Evolutionary conservation across 1,140 invertebrate species (phyloP).

Genomic region (Euura lappo): DNA sequence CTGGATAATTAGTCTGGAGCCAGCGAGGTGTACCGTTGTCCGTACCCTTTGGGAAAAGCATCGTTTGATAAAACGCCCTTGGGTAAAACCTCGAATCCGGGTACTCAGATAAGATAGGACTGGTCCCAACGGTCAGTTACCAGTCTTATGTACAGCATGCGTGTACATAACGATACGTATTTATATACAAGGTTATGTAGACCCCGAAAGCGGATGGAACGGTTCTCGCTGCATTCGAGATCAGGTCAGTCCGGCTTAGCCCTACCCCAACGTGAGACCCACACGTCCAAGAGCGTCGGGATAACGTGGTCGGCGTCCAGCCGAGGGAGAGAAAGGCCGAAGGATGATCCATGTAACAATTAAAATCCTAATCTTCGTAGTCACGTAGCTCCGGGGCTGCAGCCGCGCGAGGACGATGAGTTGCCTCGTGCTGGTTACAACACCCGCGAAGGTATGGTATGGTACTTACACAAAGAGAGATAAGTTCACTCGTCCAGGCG

Average conservation of each 20-base stretch:
- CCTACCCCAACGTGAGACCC: neutral
- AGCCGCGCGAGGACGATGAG: neutral
- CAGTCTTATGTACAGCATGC: neutral
- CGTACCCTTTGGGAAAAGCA: neutral
- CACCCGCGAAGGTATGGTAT: no score
- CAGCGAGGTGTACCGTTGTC: no score
- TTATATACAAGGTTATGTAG: neutral
- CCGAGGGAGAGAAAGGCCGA: neutral
- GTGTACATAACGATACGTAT: no score
- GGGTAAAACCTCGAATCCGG: neutral
- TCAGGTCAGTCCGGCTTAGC: conserved; percentile 6
- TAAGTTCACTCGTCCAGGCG: no score
- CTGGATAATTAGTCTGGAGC: no score
- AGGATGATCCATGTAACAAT: conserved; percentile 4
- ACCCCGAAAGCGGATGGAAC: neutral
- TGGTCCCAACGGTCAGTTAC: neutral
- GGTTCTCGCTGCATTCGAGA: neutral
- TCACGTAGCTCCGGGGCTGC: neutral
- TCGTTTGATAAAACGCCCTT: neutral
- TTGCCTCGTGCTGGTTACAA: no score
- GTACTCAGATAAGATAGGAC: neutral
- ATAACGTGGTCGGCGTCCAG: no score
- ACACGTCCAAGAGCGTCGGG: no score
- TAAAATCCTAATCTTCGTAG: conserved; percentile 7
- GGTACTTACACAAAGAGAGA: no score